Evolutionary conservation across 2,797 vertebrate genomes (phyloP), one percentile per base, ranked within the genome.

Genomic region (Aulostomus chinensis): DNA sequence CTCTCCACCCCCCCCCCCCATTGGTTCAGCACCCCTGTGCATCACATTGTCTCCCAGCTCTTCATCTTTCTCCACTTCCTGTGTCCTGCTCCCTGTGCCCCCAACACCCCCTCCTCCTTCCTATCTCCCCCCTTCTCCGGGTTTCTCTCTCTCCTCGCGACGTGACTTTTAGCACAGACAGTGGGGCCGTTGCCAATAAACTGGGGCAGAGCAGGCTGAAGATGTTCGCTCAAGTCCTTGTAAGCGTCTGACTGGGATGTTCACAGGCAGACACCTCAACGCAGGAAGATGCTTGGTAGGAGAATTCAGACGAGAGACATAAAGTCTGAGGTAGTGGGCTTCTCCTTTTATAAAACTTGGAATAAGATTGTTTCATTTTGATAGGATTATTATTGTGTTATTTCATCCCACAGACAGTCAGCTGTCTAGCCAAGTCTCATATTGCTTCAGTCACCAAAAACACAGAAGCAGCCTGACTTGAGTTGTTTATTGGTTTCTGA

Each of bases 51-150:
- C 86, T 90, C 80, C 59, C 57, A 25, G 82, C 80, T 85, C 88
- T 89, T 91, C 88, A 89, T 91, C 87, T 88, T 83, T 87, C 85
- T 72, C 89, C 80, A 90, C 87, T 91, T 92, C 91, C 91, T 88
- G 88, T 91, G 88, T 89, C 88, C 81, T 90, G 88, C 85, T 88
- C 82, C 73, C 80, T 64, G 65, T 90, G 88, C 88, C 89, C 88
- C 75, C 53, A 77, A 68, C 71, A 77, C 62, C 81, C 76, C 85
- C 75, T 52, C 81, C 78, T 74, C 72, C 65, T 83, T 84, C 74
- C 81, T 79, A 81, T 1, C 42, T 20, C 78, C 70, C 71, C 41
- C 65, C 68, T 71, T 73, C 66, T 75, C 78, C 36, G 63, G 66
- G 55, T 58, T 73, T 38, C 76, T 78, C 68, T 82, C 84, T 89